Base-by-base conservation (phyloP, 2,797 vertebrate species). In the Darevskia mixta region DNA sequence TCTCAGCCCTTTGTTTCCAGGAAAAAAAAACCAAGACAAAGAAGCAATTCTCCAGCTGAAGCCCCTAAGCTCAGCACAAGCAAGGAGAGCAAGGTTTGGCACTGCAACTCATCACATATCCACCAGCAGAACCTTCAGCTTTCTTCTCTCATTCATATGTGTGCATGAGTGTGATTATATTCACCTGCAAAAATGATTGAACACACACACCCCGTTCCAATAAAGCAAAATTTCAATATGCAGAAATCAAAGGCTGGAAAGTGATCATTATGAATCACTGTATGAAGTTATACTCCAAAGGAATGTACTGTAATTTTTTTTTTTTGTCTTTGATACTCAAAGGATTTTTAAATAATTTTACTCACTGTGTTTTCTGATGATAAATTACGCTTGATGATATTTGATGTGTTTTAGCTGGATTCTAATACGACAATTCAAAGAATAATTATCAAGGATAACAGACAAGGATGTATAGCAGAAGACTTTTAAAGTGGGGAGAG, bases 331-430 rank as follows among this genome's bases (percentile, higher is more conserved):
- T 93, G 92, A 93, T 93, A 95, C 90, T 95, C 95, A 93, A 92
- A 95, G 90, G 38, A 58, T 91, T 95, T 95, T 93, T 94, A 95
- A 55, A 93, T 93, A 93, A 91, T 93, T 88, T 94, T 87, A 87
- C 91, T 94, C 92, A 84, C 82, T 92, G 93, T 93, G 91, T 86
- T 95, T 94, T 95, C 93, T 94, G 93, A 94, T 95, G 95, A 95
- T 95, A 96, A 96, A 94, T 90, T 90, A 91, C 92, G 85, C 87
- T 91, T 94, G 94, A 96, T 95, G 71, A 2, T 67, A 91, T 93
- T 93, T 95, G 87, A 94, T 95, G 90, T 89, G 79, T 89, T 93
- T 90, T 93, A 92, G 92, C 75, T 93, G 71, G 89, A 87, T 86
- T 90, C 49, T 90, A 94, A 93, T 45, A 32, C 82, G 94, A 83